phyloP scores from a whole-genome alignment of 1,140 invertebrate genomes.

The Drosophila hydei region DNA sequence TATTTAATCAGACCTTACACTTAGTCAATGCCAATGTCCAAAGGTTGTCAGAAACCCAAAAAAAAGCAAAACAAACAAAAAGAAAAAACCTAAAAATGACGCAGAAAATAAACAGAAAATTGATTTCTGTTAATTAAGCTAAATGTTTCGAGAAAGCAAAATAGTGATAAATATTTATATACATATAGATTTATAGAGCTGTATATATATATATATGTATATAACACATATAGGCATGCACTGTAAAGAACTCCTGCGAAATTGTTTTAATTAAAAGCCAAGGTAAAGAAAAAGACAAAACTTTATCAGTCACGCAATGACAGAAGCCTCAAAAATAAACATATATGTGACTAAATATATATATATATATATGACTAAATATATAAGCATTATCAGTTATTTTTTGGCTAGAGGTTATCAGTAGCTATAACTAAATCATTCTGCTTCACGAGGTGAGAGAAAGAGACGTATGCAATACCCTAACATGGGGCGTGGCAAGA shows the following conservation, averaged over 20 bases:
- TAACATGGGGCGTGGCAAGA: no score
- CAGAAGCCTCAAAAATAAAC: slow-evolving; percentile 24
- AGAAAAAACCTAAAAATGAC: slow-evolving; percentile 35
- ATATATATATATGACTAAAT: slow-evolving; percentile 13
- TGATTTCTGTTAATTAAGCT: slow-evolving; percentile 20
- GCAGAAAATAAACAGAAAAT: slow-evolving; percentile 24
- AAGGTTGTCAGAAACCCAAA: slow-evolving; percentile 26
- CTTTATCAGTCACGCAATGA: slow-evolving; percentile 69
- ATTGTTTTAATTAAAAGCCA: slow-evolving; percentile 67
- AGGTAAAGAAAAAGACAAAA: slow-evolving; percentile 30
- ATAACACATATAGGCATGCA: not conserved
- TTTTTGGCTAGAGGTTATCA: slow-evolving; percentile 46
- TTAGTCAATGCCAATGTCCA: slow-evolving; percentile 30
- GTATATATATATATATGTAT: not conserved
- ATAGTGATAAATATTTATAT: not conserved
- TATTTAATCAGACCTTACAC: slow-evolving; percentile 20
- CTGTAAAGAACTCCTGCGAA: slow-evolving; percentile 25
- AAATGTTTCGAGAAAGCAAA: slow-evolving; percentile 15
- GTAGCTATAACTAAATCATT: no score
- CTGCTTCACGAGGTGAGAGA: no score
- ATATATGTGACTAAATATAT: no score
- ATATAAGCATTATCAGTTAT: slow-evolving; percentile 49
- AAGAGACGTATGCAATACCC: no score
- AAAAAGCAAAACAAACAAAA: not conserved
- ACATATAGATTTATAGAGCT: not conserved